phyloP scores from a whole-genome alignment of 2,113 vertebrate genomes.

The Onychostruthus taczanowskii region DNA sequence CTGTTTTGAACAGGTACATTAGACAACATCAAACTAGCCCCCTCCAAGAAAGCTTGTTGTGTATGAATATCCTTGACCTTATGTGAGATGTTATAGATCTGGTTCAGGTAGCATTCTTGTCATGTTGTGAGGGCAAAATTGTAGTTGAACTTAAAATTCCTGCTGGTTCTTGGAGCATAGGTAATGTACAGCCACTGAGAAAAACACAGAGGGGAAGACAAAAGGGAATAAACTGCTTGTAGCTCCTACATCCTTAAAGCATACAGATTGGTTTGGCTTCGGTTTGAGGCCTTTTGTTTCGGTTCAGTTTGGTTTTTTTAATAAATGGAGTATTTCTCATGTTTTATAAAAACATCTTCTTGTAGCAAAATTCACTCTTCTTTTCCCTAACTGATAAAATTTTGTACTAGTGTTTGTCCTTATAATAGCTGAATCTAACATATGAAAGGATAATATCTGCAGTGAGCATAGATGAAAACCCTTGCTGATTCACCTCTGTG shows the following conservation, averaged over 20 bases:
- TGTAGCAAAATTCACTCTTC: background rate
- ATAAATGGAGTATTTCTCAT: background rate
- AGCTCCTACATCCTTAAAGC: background rate
- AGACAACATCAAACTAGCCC: background rate
- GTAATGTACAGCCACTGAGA: constrained; percentile 1
- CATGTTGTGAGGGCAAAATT: background rate
- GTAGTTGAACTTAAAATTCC: background rate
- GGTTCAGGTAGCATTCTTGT: background rate
- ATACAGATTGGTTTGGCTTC: background rate
- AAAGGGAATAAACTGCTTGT: background rate
- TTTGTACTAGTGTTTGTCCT: background rate
- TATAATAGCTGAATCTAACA: background rate
- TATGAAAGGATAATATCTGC: background rate
- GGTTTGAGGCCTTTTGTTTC: background rate
- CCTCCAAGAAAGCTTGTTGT: constrained; percentile 16
- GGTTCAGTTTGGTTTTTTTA: background rate
- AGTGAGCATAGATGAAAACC: background rate
- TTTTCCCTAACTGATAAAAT: background rate
- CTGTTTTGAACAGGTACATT: background rate
- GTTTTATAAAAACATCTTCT: background rate
- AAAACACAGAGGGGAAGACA: background rate
- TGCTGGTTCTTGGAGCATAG: background rate
- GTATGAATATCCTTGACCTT: constrained; percentile 10
- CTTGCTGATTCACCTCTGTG: background rate
- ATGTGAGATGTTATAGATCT: background rate